These are phyloP conservation scores for Solea solea DNA, from an alignment of 2,113 vertebrate genomes.

Conservation along the genomic window DNA sequence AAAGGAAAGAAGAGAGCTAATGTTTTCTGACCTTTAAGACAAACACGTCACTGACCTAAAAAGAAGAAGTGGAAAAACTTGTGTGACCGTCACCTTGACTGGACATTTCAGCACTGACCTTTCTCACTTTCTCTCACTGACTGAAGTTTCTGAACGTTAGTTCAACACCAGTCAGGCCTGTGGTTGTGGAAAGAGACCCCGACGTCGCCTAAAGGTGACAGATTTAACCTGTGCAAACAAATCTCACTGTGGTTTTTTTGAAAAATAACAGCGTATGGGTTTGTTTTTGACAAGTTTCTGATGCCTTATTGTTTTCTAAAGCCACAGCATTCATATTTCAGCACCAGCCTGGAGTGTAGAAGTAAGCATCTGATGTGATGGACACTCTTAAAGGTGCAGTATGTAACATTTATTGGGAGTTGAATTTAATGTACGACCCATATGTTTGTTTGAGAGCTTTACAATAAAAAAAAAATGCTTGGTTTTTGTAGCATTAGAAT, in stretches of 20 bases:
- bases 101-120: slow-evolving; percentile 58
- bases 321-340: too few relatives aligned
- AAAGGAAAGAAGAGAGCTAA: slow-evolving; percentile 16
- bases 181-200: slow-evolving; percentile 8
- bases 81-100: slow-evolving; percentile 46
- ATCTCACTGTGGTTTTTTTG: too few relatives aligned
- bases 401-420: too few relatives aligned
- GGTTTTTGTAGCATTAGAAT: too few relatives aligned
- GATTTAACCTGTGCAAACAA: slow-evolving; percentile 15
- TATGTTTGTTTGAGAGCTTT: too few relatives aligned
- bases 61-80: slow-evolving; percentile 32
- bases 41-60: slow-evolving; percentile 64
- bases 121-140: slow-evolving; percentile 48
- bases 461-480: too few relatives aligned
- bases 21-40: slow-evolving; percentile 57
- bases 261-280: not conserved
- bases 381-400: too few relatives aligned
- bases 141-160: slow-evolving; percentile 40
- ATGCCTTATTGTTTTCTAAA: too few relatives aligned
- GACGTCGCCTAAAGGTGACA: slow-evolving; percentile 25
- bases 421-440: too few relatives aligned
- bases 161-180: slow-evolving; percentile 15
- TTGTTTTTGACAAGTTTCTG: not conserved
- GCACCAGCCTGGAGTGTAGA: too few relatives aligned
- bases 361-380: too few relatives aligned